These are phyloP conservation scores for Delia radicum DNA, from an alignment of 1,140 invertebrate species.

Conservation along the genomic window DNA sequence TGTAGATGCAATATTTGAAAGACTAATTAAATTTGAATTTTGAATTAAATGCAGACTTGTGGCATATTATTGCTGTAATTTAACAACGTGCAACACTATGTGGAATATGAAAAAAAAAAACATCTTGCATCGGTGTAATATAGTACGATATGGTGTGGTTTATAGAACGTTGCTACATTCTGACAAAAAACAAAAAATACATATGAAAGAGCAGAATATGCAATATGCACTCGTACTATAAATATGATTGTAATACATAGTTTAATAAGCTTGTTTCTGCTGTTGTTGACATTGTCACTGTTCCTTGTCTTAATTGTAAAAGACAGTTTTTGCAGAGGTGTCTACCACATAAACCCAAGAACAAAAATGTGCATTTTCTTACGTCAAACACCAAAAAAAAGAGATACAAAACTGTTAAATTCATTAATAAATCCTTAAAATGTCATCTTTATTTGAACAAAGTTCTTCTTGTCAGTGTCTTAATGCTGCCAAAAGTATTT, in stretches of 20 bases:
- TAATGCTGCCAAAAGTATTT: background rate
- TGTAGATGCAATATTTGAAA: background rate
- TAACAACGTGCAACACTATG: background rate
- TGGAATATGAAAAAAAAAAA: too few species aligned
- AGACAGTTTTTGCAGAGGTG: background rate
- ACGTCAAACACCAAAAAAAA: background rate
- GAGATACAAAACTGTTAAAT: background rate
- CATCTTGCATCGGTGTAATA: background rate
- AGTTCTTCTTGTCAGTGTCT: background rate
- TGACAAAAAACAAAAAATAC: background rate
- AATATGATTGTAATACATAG: background rate
- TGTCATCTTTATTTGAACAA: background rate
- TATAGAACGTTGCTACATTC: background rate
- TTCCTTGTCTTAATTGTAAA: background rate
- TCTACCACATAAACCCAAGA: background rate
- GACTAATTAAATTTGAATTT: constrained; percentile 2
- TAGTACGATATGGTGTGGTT: background rate
- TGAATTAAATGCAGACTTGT: background rate
- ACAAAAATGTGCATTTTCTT: background rate
- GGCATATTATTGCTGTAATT: constrained; percentile 4
- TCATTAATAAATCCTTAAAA: background rate
- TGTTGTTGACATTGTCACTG: constrained; percentile 1
- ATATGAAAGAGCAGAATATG: background rate
- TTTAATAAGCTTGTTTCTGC: constrained; percentile 1
- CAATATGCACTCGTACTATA: background rate